Base-by-base conservation (phyloP, 2,797 vertebrate species). In the Linurgus olivaceus region DNA sequence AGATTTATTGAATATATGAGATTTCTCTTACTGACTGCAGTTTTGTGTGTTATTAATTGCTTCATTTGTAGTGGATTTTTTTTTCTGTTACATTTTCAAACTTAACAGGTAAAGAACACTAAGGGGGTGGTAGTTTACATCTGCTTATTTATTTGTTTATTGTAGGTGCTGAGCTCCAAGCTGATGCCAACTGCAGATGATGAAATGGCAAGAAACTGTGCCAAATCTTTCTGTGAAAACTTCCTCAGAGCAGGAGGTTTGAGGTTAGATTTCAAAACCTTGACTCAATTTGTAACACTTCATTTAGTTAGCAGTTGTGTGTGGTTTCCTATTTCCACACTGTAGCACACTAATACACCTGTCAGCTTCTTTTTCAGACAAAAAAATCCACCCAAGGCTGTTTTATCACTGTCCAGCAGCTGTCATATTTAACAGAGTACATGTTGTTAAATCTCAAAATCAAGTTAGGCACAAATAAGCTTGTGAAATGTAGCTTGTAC, bases 171-270 rank as follows among this genome's bases (percentile, higher is more conserved):
- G 93, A 99, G 99, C 97, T 99, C 99, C 90, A 99, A 99, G 97
- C 98, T 99, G 91, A 99, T 99, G 99, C 99, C 99, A 80, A 99
- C 99, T 26, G 99, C 99, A 48, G 99, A 99, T 91, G 99, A 99
- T 93, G 99, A 99, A 97, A 99, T 99, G 99, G 99, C 99, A 74
- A 99, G 99, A 98, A 99, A 98, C 79, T 99, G 99, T 96, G 99
- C 99, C 91, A 99, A 99, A 96, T 99, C 99, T 15, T 99, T 99
- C 98, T 99, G 99, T 96, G 99, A 99, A 96, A 99, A 99, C 95
- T 99, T 99, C 96, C 98, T 99, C 42, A 99, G 99, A 98, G 99
- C 99, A 50, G 99, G 99, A 93, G 99, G 99, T 47, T 97, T 99
- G 94, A 99, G 99, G 99, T 99, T 97, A 94, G 98, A 70, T 79